Percentiles rank a stretch among this genome's conserved stretches.
These are phyloP conservation scores for Himalopsyche phryganea DNA, from an alignment of 1,140 invertebrate species.

Conservation along the genomic window DNA sequence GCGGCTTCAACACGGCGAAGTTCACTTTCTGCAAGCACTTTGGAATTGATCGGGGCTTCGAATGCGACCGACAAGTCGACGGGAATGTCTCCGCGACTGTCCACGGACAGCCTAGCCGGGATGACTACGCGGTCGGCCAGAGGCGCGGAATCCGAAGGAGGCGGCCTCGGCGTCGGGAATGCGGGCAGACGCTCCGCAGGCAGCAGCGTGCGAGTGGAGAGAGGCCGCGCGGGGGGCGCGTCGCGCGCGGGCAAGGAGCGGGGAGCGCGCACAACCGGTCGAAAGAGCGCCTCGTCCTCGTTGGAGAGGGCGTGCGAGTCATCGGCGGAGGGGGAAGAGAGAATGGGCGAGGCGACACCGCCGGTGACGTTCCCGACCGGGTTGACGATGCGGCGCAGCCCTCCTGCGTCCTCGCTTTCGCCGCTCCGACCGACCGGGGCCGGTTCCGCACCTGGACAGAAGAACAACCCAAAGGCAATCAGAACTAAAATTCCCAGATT, in stretches of 20 bases:
- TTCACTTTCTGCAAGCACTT: neutral
- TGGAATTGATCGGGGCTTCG: no score
- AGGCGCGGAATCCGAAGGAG: slow-evolving; percentile 17
- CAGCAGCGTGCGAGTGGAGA: slow-evolving; percentile 44
- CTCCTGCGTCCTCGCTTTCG: slow-evolving; percentile 28
- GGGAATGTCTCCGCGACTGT: neutral
- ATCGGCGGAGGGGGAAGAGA: slow-evolving; percentile 44
- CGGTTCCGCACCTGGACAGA: slow-evolving; percentile 64
- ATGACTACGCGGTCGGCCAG: slow-evolving; percentile 39
- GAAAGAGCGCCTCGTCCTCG: slow-evolving; percentile 60
- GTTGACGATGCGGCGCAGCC: slow-evolving; percentile 66
- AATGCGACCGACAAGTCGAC: no score
- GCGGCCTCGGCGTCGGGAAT: slow-evolving; percentile 32
- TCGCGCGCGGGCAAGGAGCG: slow-evolving; percentile 35
- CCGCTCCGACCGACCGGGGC: slow-evolving; percentile 54
- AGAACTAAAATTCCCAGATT: slow-evolving; percentile 37
- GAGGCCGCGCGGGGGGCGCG: slow-evolving; percentile 35
- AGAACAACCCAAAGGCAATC: slow-evolving; percentile 74
- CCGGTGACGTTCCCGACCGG: slow-evolving; percentile 67
- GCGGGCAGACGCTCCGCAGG: slow-evolving; percentile 39
- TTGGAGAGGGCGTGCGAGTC: slow-evolving; percentile 57
- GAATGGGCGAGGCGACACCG: slow-evolving; percentile 48
- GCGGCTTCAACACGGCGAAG: neutral
- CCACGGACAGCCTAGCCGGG: slow-evolving; percentile 38
- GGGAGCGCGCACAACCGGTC: slow-evolving; percentile 54